Evolutionary conservation across 2,888 invertebrate species (phyloP), one percentile per base, ranked within the genome.

Genomic region (Crossocerus cetratus): DNA sequence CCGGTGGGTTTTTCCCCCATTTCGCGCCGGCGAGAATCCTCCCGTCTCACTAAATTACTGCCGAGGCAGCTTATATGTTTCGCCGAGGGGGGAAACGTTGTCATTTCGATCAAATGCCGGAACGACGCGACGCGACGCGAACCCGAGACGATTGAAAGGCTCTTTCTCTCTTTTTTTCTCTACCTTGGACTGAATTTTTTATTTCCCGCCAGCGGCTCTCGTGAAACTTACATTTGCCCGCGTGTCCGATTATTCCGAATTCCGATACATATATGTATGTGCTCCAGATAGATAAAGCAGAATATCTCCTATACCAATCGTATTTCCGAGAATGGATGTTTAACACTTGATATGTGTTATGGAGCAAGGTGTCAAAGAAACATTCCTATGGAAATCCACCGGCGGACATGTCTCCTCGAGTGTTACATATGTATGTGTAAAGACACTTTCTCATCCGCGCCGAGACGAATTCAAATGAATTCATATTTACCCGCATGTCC

Each of bases 11-110:
- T 63, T 62, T 54, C 20, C 65, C 53, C 58, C 32, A 66, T 63
- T 55, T 64, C 60, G 55, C 45, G 32, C 23, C 59, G 43, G n/a
- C 56, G 49, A 69, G 23, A 56, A 70, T 71, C 65, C 53, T 68
- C 22, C 57, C 54, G 53, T 13, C n/a, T n/a, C 42, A 22, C 21
- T 57, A 59, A 55, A 69, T 69, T 69, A 63, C 63, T 58, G 23
- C 54, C 45, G 2, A 8, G 5, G 32, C 32, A 32, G 32, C 32
- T 32, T 32, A 32, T 32, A 32, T 32, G 32, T 32, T 32, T 13
- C 14, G 14, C 21, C 22, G 16, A 49, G 22, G 16, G 5, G 3
- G 14, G 14, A 16, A 21, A 13, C 21, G 14, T 2, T 21, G 11
- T 5, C 22, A 22, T 55, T 21, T 21, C 55, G 20, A 18, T 55